Evolutionary conservation across 2,113 vertebrate species (phyloP), one percentile per base, ranked within the genome.

Genomic region (Labrus mixtus): DNA sequence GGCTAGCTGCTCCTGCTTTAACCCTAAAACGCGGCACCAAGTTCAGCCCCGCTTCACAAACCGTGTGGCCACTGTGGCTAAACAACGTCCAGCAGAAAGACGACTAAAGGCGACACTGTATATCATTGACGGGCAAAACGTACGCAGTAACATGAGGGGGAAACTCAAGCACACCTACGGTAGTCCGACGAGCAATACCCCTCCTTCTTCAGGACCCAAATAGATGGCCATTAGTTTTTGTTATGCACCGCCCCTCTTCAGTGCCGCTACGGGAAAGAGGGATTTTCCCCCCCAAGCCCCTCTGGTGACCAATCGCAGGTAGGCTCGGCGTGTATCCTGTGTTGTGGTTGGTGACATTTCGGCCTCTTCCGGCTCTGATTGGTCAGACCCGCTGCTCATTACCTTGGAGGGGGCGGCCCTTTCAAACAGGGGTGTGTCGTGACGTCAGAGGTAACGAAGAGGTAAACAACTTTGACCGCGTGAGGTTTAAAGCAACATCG

Each of bases 401-500:
- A 88, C 48, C 16, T 19, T n/a, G n/a, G n/a, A 50, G 12, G 57
- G 79, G 5, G 0, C 82, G 74, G 80, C 87, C 90, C 86, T 22
- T 55, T 84, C 72, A 89, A 90, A 92, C 84, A 95, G 94, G 94
- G 94, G 94, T 95, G 94, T 95, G 94, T 95, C 94, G 72, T 95
- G 92, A 95, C 94, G 94, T 95, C 93, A 95, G 89, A 92, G 89
- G 91, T 88, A 91, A 87, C 89, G 85, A 90, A 90, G 93, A 95
- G 93, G 94, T 95, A 95, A 95, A 95, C 94, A 95, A 94, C 92
- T 93, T 91, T 91, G 92, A 93, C 92, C 93, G 93, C 92, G 93
- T 93, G 94, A 95, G 93, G 80, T 88, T 92, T 93, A 94, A 94
- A 92, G 91, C 90, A 78, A 92, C 90, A 89, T 55, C 46, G 79